Base-by-base conservation (phyloP, 1,140 invertebrate genomes). In the Solenopsis fugax region DNA sequence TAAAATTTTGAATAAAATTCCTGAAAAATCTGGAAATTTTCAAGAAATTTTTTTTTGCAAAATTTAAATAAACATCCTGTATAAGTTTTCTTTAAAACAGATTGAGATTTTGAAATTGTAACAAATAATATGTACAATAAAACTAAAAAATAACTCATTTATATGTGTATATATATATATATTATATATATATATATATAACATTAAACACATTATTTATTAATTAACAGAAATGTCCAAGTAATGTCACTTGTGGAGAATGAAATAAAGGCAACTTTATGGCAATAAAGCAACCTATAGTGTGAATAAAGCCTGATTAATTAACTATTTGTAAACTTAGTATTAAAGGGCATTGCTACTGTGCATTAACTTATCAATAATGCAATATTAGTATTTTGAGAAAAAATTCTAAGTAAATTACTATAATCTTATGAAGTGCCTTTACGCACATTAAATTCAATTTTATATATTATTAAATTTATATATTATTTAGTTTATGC, bases 281-380 rank as follows among this genome's bases (percentile, higher is more conserved):
- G 65, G 13, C 4, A 60, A 2, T 10, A 24, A 60, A 13, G 54
- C 7, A 58, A 21, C 13, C 6, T 69, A 29, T 69, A 69, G 65
- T 2, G 5, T 69, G 65, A 50, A 69, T n/a, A 69, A 69, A 69
- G 13, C n/a, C 65, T 69, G 62, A 75, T 81, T 80, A 58, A 88
- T 48, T n/a, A 64, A 52, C 69, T 80, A 77, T 73, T 16, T 52
- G 56, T 86, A 82, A 54, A 37, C 54, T 62, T 87, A 89, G 62
- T 60, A 58, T 90, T 82, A 65, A 80, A 54, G 45, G 48, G 54
- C 34, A 89, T 80, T 80, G 48, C 16, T 76, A 56, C 13, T 24
- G 12, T 41, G 34, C 21, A 67, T 64, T 54, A 80, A 81, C 9
- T 81, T 81, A 69, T 67, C n/a, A 13, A 69, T 67, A 37, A 67